A percentile compares a stretch with the other conserved stretches of the same genome.
These are phyloP conservation scores for Lomographa bimaculata DNA, from an alignment of 2,888 invertebrate species.

Conservation along the genomic window DNA sequence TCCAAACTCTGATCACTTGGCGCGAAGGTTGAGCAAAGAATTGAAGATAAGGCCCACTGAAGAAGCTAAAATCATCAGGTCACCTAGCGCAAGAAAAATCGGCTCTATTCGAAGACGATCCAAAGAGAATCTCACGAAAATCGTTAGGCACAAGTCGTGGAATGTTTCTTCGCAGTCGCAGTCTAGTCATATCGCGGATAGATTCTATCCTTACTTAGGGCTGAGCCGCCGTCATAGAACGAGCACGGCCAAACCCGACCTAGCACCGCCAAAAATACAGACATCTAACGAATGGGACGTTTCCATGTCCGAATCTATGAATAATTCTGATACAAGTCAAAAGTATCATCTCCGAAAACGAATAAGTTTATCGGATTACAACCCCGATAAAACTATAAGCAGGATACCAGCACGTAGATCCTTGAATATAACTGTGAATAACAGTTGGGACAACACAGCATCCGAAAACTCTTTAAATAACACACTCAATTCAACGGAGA, in stretches of 20 bases:
- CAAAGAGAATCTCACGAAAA: conserved; percentile 83
- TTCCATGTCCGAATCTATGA: conserved; percentile 55
- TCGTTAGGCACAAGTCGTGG: conserved; percentile 87
- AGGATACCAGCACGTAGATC: conserved; percentile 65
- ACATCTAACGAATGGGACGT: conserved; percentile 56
- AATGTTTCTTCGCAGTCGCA: conserved; percentile 78
- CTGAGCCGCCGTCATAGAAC: conserved; percentile 74
- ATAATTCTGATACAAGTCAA: conserved; percentile 55
- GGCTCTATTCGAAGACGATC: conserved; percentile 89
- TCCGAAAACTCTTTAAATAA: conserved; percentile 62
- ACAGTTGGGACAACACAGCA: conserved; percentile 54
- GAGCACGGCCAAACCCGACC: conserved; percentile 56
- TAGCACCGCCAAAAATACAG: conserved; percentile 45
- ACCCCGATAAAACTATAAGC: conserved; percentile 59
- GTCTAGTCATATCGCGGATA: conserved; percentile 62
- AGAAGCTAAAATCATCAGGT: conserved; percentile 88
- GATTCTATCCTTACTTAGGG: conserved; percentile 81
- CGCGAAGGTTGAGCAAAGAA: conserved; percentile 87
- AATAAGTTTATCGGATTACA: conserved; percentile 61
- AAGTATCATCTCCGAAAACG: conserved; percentile 66
- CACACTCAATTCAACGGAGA: conserved; percentile 52
- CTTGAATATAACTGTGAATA: conserved; percentile 56
- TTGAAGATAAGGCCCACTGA: conserved; percentile 88
- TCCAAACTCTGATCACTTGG: conserved; percentile 87
- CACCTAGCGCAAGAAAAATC: conserved; percentile 92